A percentile compares a stretch with the other conserved stretches of the same genome.
Conservation (phyloP, 2,888 invertebrate genomes). For the Ochropleura leucogaster region DNA sequence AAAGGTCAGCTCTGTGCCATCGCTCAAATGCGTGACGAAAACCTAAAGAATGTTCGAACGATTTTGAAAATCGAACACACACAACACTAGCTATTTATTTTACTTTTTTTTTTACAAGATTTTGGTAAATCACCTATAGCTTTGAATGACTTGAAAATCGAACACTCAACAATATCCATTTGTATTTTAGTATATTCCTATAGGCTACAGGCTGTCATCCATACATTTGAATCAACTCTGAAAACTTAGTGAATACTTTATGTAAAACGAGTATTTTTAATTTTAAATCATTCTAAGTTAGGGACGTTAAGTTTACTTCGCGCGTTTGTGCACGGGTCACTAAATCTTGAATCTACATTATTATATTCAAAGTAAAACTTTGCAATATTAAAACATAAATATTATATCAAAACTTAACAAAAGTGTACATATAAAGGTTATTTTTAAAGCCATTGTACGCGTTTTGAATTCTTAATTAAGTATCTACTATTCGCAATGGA, state of each 20-base stretch:
- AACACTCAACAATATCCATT: background rate
- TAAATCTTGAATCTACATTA: constrained; percentile 27
- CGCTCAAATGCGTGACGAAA: too few species aligned
- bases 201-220: background rate
- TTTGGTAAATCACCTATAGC: too few species aligned
- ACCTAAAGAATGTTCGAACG: background rate
- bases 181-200: background rate
- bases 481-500: constrained; percentile 1
- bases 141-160: background rate
- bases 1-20: too few species aligned
- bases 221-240: background rate
- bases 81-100: too few species aligned
- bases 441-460: background rate
- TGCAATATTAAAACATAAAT: constrained; percentile 16
- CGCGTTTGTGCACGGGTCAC: background rate
- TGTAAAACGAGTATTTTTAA: background rate
- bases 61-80: background rate
- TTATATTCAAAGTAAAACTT: constrained; percentile 22
- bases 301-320: background rate
- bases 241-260: background rate
- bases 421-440: constrained; percentile 17
- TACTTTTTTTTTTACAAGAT: too few species aligned
- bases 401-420: constrained; percentile 16
- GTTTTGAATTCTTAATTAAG: constrained; percentile 15
- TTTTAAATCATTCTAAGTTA: background rate